Conservation (phyloP, 2,888 invertebrate species). For the Spodoptera picta region DNA sequence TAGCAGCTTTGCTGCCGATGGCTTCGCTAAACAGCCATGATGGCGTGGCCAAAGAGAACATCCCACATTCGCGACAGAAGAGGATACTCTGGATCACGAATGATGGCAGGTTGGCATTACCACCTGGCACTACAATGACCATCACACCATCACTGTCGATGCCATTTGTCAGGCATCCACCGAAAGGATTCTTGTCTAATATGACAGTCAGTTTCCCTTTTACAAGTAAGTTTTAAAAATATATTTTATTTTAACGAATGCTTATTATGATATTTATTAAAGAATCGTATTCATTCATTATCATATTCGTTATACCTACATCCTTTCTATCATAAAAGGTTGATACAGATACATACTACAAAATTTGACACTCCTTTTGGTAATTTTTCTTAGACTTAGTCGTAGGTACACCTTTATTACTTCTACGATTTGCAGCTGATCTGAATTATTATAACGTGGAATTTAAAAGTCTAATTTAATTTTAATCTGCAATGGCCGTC, state of each 20-base stretch:
- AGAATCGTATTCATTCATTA: no score
- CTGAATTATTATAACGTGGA: no score
- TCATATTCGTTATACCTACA: no score
- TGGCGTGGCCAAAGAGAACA: conserved; percentile 76
- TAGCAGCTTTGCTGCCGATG: conserved; percentile 82
- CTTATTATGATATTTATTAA: no score
- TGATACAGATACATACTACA: no score
- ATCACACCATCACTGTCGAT: conserved; percentile 94
- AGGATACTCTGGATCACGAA: conserved; percentile 95
- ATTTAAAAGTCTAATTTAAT: no score
- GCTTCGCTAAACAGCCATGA: conserved; percentile 74
- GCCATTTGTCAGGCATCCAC: conserved; percentile 95
- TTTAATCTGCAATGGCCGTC: no score
- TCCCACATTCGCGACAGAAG: conserved; percentile 93
- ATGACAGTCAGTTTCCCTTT: conserved; percentile 95
- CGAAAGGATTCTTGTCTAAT: conserved; percentile 95
- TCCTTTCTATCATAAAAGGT: no score
- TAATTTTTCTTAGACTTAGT: no score
- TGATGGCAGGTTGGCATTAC: conserved; percentile 94
- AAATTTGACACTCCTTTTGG: no score
- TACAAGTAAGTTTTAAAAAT: conserved; percentile 90
- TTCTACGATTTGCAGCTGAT: no score
- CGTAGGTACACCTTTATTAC: no score
- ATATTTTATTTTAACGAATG: not conserved
- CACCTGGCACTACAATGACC: conserved; percentile 94